Evolutionary conservation across 2,888 invertebrate genomes (phyloP).

Genomic region (Hydriomena furcata): DNA sequence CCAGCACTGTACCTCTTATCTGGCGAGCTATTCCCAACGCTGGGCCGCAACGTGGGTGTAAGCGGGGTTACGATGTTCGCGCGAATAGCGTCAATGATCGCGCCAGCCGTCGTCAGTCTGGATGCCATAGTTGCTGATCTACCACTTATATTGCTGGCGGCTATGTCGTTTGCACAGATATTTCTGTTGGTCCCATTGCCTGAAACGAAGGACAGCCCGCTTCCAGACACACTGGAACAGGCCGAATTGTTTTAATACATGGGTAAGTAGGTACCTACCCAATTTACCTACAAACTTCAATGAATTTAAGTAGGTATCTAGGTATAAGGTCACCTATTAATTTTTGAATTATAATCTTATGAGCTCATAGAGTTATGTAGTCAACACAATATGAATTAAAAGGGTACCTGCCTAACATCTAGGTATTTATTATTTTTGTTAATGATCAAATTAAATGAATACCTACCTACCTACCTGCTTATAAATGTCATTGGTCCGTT

Average conservation of each 20-base stretch:
- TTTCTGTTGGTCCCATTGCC: slow-evolving; percentile 65
- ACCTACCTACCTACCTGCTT: too few relatives aligned
- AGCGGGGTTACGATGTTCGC: slow-evolving; percentile 90
- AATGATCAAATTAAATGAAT: too few relatives aligned
- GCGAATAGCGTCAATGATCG: slow-evolving; percentile 89
- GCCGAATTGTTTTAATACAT: slow-evolving; percentile 53
- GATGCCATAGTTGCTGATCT: slow-evolving; percentile 52
- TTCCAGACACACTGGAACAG: slow-evolving; percentile 82
- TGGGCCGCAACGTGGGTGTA: slow-evolving; percentile 89
- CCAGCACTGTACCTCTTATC: slow-evolving; percentile 88
- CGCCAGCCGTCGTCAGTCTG: slow-evolving; percentile 63
- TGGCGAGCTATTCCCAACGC: slow-evolving; percentile 91
- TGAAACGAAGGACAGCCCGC: slow-evolving; percentile 68
- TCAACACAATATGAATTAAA: too few relatives aligned
- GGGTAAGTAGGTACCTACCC: neutral
- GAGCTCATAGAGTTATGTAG: too few relatives aligned
- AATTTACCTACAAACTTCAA: neutral
- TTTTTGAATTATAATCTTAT: too few relatives aligned
- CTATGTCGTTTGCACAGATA: slow-evolving; percentile 59
- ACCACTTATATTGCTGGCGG: slow-evolving; percentile 58
- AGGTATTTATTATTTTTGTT: too few relatives aligned
- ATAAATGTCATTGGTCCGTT: too few relatives aligned
- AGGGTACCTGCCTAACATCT: too few relatives aligned
- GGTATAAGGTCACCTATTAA: too few relatives aligned
- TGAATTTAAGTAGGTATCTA: too few relatives aligned